phyloP scores from a whole-genome alignment of 37 sponge, comb jelly and placozoan species.

The Ianthella basta region DNA sequence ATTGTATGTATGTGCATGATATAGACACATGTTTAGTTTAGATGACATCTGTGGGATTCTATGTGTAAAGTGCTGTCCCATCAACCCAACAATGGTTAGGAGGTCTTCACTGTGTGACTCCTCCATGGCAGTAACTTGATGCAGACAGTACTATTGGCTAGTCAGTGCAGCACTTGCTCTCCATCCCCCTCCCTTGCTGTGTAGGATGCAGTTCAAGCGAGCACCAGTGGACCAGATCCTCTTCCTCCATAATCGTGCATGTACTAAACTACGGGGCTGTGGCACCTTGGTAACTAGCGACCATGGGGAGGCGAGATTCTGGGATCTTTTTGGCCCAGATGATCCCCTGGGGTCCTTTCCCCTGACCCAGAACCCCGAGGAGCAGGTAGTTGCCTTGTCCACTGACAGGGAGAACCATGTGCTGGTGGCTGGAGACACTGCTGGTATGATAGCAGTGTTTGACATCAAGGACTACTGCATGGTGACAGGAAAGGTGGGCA shows the following conservation, averaged over 20 bases:
- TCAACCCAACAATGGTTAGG: no score
- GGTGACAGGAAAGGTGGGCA: not conserved
- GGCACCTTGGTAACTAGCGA: slow-evolving; percentile 84
- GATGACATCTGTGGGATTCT: not conserved
- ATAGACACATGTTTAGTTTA: no score
- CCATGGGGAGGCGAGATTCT: slow-evolving; percentile 78
- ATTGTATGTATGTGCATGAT: no score
- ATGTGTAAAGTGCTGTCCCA: not conserved
- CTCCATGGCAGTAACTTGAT: no score
- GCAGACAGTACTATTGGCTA: no score
- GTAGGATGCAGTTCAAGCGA: slow-evolving; percentile 6
- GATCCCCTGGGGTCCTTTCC: slow-evolving; percentile 68
- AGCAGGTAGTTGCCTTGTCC: slow-evolving; percentile 79
- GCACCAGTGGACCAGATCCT: slow-evolving; percentile 85
- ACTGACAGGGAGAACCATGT: slow-evolving; percentile 66
- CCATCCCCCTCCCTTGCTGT: no score
- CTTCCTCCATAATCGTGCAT: slow-evolving; percentile 67
- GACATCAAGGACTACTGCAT: slow-evolving; percentile 61
- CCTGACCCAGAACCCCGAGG: slow-evolving; percentile 70
- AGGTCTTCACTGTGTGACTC: no score
- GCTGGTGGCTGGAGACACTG: slow-evolving; percentile 91
- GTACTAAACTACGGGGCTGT: slow-evolving; percentile 35
- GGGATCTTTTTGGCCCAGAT: slow-evolving; percentile 74
- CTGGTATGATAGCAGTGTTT: slow-evolving; percentile 78
- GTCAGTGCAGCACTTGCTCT: no score